Evolutionary conservation across 2,888 invertebrate genomes (phyloP), one percentile per base, ranked within the genome.

Genomic region (Tuta absoluta): DNA sequence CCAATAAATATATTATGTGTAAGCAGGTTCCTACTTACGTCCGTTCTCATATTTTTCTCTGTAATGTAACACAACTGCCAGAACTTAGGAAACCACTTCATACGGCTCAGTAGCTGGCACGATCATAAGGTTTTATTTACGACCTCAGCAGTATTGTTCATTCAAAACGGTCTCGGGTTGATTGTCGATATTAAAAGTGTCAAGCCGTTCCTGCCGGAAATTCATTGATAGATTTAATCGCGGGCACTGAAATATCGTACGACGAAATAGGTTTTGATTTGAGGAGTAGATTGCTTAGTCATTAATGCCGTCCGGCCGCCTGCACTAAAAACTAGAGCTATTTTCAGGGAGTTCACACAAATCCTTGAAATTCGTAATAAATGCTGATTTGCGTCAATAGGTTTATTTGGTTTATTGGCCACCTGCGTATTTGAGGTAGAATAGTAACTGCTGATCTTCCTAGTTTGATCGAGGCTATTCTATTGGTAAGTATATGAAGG

Each of bases 221-320:
- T 85, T 89, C 91, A 89, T 89, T 90, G 91, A 91, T 91, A 89
- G 91, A 87, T 89, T 90, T 89, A 88, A 89, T 86, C 86, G 89
- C 82, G 74, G 74, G 80, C 76, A 81, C 87, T 86, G 84, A 89
- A 91, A 90, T 89, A 89, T 82, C 84, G 79, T 75, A 75, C 74
- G 72, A 75, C 78, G 81, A 78, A 79, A 77, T 81, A 75, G 79
- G 81, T 84, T 88, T 89, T 85, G 89, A 88, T 88, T 89, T 81
- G 82, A 82, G 78, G 84, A 85, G 87, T 89, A 86, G 86, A 90
- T 89, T 86, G 89, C 87, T 78, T 76, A 85, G 84, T 87, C 87
- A 87, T 91, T 91, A 89, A 87, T 82, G 82, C 87, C 91, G 89
- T 91, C 91, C 91, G 91, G 91, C 89, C 76, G 76, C 64, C 69